Base-by-base conservation (phyloP, 2,113 vertebrate genomes). In the Nerophis ophidion region DNA sequence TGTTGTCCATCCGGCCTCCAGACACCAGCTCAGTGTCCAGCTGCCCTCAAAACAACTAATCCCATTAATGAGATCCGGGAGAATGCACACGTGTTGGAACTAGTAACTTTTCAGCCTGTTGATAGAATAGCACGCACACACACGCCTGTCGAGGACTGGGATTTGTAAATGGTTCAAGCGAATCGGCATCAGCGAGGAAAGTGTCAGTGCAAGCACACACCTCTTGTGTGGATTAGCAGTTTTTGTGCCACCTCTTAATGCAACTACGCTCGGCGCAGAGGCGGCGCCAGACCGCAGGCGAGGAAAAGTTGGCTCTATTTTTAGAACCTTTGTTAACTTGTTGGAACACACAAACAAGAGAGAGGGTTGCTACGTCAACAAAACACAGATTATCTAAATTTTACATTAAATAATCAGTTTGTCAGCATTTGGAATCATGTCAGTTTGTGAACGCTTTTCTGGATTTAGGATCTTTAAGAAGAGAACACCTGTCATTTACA, bases 1-100 rank as follows among this genome's bases (percentile, higher is more conserved):
- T 87, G 76, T 38, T 79, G 71, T 87, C 87, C 88, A 89, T 89
- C 67, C 84, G 86, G 86, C 57, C 74, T 66, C 65, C 67, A 53
- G 67, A 57, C 63, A 38, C 9, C 45, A 35, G 58, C 38, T 84
- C 84, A 77, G 42, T 56, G 74, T 52, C 57, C 73, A 1, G 3
- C 54, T 40, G 76, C 65, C 61, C 65, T 63, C 72, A 34, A 65
- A 54, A 57, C 73, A n/a, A 49, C 15, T 49, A 66, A 67, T 63
- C 75, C 65, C 72, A 55, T 62, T 35, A 58, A 70, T 5, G 55
- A 38, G n/a, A 55, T 53, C 71, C 34, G 5, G 26, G 3, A 40
- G 48, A 11, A 12, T 34, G 13, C 1, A n/a, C 72, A 36, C 80
- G 0, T 5, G 3, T 0, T 8, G 15, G 0, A 26, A 19, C 58